Base-by-base conservation (phyloP, 2,113 vertebrate species). In the Petaurus breviceps region DNA sequence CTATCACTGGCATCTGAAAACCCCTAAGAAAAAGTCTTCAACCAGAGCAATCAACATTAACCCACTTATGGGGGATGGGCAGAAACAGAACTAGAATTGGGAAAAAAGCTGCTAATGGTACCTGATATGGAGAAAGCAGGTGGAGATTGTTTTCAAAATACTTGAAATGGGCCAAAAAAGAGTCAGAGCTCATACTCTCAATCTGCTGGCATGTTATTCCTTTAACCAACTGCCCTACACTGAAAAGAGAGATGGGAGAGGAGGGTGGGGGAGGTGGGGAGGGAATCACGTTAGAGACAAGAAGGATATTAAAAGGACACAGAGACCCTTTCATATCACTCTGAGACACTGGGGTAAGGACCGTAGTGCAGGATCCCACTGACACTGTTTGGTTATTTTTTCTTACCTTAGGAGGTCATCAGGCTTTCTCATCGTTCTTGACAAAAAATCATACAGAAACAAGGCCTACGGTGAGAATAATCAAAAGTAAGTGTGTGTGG, bases 81-180 rank as follows among this genome's bases (percentile, higher is more conserved):
- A 95, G 50, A 51, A 47, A 47, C 89, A 68, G 47, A 46, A 55
- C 6, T 0, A 10, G 77, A 91, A 51, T 43, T 37, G 51, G 11
- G 49, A 46, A 11, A 43, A 77, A 10, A 0, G 37, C n/a, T 49
- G 46, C 7, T 2, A 0, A 1, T 46, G 93, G 96, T 98, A 99
- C 99, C 99, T 99, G 99, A 96, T 98, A 97, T 0, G 98, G 98
- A 52, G 99, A 99, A 55, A 99, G 99, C 77, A 99, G 96, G 37
- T 97, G 96, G 68, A 99, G 97, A 93, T 97, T 99, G 31, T 96
- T 98, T 97, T 99, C 98, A n/a, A 99, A 98, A 55, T 98, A 37
- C 52, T 95, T 98, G 94, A 98, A 98, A 93, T 92, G 93, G 91
- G 97, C 97, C 94, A 99, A 96, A 94, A 99, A 99, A 3, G 93